Base-by-base conservation (phyloP, 2,797 vertebrate species). In the Dryobates pubescens region DNA sequence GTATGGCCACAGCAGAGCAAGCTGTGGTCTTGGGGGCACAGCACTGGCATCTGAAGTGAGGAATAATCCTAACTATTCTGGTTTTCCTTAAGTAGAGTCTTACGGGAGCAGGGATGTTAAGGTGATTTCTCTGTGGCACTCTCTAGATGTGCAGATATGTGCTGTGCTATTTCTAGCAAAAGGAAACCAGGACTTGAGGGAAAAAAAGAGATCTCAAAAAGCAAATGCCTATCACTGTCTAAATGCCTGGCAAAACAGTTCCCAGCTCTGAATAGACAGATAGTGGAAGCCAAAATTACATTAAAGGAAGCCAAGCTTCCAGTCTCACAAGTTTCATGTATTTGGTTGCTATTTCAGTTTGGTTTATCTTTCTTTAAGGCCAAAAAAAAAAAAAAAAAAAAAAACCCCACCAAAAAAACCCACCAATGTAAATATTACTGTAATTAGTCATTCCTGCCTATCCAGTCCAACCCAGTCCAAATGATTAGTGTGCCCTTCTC, bases 1-100 rank as follows among this genome's bases (percentile, higher is more conserved):
- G 1, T 19, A 13, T 26, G 51, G 20, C 13, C 30, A 29, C 22
- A 58, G 22, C 1, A 0, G 22, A 17, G 22, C 13, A 47, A 78
- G 17, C 30, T 47, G 15, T 57, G 18, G n/a, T 64, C 49, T 86
- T 18, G n/a, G 20, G 7, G 3, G 15, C 22, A 34, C 30, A 90
- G 16, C 45, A 4, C 5, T 15, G 11, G 29, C 27, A 43, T 29
- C 20, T 24, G 10, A 73, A 49, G 27, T 68, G 23, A 67, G 43
- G n/a, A 79, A 19, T 64, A 63, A 54, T 51, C 27, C 10, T 41
- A 18, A 19, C 64, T 64, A n/a, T 54, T 77, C 30, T 78, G 15
- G 0, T 51, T 84, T 86, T 73, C 30, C 24, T 67, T 53, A 27
- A 41, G 74, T 27, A 34, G 23, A 24, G 4, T 54, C 19, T 3